Percentiles rank a stretch among this genome's conserved stretches.
phyloP scores from a whole-genome alignment of 2,113 vertebrate species.

The Desmodus rotundus region DNA sequence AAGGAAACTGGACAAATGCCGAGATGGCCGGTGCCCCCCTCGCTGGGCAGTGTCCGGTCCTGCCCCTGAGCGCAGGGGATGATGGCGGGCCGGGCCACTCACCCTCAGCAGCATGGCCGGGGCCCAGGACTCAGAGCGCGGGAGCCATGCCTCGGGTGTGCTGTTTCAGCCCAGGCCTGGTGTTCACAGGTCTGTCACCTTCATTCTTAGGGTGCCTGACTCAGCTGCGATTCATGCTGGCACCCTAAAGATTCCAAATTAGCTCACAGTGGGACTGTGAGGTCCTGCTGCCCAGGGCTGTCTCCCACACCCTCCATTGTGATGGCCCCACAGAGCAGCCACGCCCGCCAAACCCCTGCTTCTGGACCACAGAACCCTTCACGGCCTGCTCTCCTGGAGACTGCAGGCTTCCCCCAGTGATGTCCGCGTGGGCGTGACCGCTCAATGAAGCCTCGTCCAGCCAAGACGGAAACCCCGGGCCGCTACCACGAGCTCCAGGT shows the following conservation, averaged over 20 bases:
- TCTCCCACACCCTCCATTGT: constrained; percentile 56
- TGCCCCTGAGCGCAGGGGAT: not conserved
- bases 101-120: constrained; percentile 60
- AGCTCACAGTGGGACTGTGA: constrained; percentile 60
- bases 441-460: not conserved
- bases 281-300: not conserved
- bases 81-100: constrained; percentile 10
- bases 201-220: not conserved
- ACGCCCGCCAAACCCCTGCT: not conserved
- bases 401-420: not conserved
- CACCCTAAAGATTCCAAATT: constrained; percentile 30
- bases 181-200: constrained; percentile 31
- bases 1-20: not conserved
- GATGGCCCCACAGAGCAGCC: not conserved
- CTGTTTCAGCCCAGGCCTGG: not conserved
- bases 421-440: not conserved
- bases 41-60: not conserved
- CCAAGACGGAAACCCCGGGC: not conserved
- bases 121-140: constrained; percentile 31
- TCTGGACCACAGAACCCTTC: not conserved
- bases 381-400: not conserved
- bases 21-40: constrained; percentile 7
- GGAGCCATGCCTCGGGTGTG: constrained; percentile 51
- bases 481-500: not conserved
- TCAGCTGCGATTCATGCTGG: not conserved